Base-by-base conservation (phyloP, 1,140 invertebrate species). In the Bombus difficillimus region DNA sequence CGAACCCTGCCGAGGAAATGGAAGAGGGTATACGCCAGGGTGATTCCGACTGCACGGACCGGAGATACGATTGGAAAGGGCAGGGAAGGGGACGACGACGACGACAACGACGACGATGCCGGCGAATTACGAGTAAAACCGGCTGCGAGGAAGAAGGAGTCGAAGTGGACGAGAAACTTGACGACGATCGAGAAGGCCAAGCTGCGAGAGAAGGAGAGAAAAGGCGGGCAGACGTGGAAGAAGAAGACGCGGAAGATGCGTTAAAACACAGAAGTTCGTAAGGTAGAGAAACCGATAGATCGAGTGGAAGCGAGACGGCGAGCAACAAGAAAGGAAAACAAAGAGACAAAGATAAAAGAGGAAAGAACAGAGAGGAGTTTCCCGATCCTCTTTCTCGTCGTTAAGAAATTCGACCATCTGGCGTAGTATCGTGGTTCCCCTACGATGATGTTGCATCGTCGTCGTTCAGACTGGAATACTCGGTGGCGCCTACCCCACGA, bases 371-470 rank as follows among this genome's bases (percentile, higher is more conserved):
- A 87, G 37, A 57, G 13, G 32, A 73, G 37, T 75, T 78, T 28
- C 59, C 79, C 82, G 47, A 80, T 85, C 68, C 86, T 83, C 32
- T 62, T 71, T 47, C 47, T 76, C 82, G 53, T 90, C 83, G 74
- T 79, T 74, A 47, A 78, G 88, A 88, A 86, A 87, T 85, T 74
- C 88, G 85, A 82, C 68, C 89, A 90, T 90, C 87, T 89, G 90
- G 87, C 87, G 85, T 78, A 72, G 28, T 69, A 80, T 71, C 74
- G 79, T 71, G 76, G 62, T 53, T 53, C 18, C 47, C 74, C 3
- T 90, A 81, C 78, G 37, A 34, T n/a, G n/a, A 47, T 59, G 64
- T 22, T 57, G 12, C 8, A 3, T 43, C 3, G 15, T 32, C 62
- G 68, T 59, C 64, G 71, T 71, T 53, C 68, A n/a, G 41, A 28